A percentile compares a stretch with the other conserved stretches of the same genome.
Conservation (phyloP, 2,888 invertebrate species). For the Mesochorus sp. region DNA sequence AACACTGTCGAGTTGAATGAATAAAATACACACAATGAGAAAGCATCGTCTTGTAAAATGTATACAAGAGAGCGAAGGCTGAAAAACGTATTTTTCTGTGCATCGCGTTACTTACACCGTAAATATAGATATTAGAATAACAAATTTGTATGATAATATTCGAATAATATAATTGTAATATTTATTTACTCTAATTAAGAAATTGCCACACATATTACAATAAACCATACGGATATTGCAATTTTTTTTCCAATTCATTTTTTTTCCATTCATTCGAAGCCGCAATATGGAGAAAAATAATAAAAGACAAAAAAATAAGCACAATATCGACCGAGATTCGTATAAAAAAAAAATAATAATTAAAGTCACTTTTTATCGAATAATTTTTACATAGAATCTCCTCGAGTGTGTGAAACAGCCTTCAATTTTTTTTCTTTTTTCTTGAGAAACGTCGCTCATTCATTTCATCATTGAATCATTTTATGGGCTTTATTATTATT, state of each 20-base stretch:
- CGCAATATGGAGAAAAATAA: too few relatives aligned
- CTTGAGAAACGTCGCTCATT: neutral
- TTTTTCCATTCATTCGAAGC: too few relatives aligned
- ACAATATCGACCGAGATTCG: too few relatives aligned
- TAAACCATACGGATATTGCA: conserved; percentile 61
- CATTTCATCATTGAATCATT: too few relatives aligned
- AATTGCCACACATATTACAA: conserved; percentile 58
- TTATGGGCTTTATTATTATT: too few relatives aligned
- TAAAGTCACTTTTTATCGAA: neutral
- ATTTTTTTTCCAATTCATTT: too few relatives aligned
- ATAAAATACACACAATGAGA: too few relatives aligned
- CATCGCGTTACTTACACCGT: conserved; percentile 62
- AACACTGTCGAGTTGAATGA: conserved; percentile 31
- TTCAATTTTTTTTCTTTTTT: neutral
- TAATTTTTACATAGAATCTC: neutral
- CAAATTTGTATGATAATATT: conserved; percentile 65
- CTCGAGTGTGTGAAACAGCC: too few relatives aligned
- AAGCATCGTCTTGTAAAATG: conserved; percentile 19
- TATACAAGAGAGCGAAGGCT: conserved; percentile 24
- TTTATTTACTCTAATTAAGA: conserved; percentile 64
- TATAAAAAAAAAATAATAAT: too few relatives aligned
- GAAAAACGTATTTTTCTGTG: conserved; percentile 43
- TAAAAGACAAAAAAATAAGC: too few relatives aligned
- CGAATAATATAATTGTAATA: conserved; percentile 64
- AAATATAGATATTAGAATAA: conserved; percentile 51